A percentile compares a stretch with the other conserved stretches of the same genome.
Evolutionary conservation across 2,797 vertebrate genomes (phyloP).

Genomic region (Helarctos malayanus): DNA sequence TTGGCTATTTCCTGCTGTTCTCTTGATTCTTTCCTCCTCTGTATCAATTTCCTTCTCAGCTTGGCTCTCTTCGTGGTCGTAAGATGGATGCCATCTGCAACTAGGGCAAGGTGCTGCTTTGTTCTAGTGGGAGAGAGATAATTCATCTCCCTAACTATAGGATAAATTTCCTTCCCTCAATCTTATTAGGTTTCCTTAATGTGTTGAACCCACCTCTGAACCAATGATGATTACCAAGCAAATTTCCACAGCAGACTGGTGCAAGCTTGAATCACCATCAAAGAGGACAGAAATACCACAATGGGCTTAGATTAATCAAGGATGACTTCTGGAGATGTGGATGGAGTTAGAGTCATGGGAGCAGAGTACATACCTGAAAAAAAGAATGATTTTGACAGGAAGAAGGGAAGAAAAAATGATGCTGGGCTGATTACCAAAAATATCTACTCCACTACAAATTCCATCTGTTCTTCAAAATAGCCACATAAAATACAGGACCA

Average conservation of each 20-base stretch:
- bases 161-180: neutral
- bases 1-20: neutral
- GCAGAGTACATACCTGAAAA: neutral
- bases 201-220: neutral
- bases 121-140: neutral
- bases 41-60: neutral
- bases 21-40: neutral
- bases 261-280: neutral
- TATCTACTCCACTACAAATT: neutral
- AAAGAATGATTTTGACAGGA: conserved; percentile 25
- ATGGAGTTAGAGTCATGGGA: neutral
- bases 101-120: neutral
- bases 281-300: neutral
- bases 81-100: neutral
- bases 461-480: neutral
- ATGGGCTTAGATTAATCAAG: neutral
- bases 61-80: neutral
- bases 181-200: neutral
- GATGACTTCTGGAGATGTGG: neutral
- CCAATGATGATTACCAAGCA: neutral
- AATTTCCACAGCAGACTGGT: neutral
- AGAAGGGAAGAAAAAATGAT: neutral
- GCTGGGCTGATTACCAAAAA: neutral
- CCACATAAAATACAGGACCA: neutral
- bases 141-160: neutral